Evolutionary conservation across 1,140 invertebrate species (phyloP).

Genomic region (Neuroterus valhalla): DNA sequence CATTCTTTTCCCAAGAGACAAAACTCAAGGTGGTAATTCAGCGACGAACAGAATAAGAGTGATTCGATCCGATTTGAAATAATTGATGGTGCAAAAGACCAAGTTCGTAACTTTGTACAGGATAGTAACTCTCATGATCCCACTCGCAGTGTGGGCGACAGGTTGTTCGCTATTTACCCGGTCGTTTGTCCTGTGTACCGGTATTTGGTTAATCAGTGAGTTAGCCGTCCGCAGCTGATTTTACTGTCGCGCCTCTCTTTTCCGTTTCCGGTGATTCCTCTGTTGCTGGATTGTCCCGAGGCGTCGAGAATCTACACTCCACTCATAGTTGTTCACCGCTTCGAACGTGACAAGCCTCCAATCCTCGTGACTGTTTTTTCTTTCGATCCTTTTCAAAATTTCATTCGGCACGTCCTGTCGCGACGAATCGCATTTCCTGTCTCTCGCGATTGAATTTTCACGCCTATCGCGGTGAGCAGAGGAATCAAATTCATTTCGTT

Average conservation of each 20-base stretch:
- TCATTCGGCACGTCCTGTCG: constrained; percentile 27
- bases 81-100: constrained; percentile 8
- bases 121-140: background rate
- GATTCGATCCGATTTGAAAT: background rate
- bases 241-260: constrained; percentile 27
- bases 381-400: constrained; percentile 30
- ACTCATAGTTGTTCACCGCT: background rate
- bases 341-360: constrained; percentile 17
- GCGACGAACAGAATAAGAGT: constrained; percentile 16
- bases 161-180: constrained; percentile 30
- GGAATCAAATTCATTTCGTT: constrained; percentile 24
- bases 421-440: constrained; percentile 25
- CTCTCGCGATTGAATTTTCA: constrained; percentile 23
- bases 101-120: background rate
- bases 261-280: constrained; percentile 7
- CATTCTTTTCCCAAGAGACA: too few relatives aligned
- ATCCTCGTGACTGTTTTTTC: constrained; percentile 11
- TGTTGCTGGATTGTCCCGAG: background rate
- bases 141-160: background rate
- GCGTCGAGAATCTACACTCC: background rate
- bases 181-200: constrained; percentile 29
- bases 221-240: constrained; percentile 36
- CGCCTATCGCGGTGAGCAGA: background rate
- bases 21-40: constrained; percentile 12
- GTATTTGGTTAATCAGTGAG: constrained; percentile 40